Base-by-base conservation (phyloP, 1,140 invertebrate genomes). In the Popillia japonica region DNA sequence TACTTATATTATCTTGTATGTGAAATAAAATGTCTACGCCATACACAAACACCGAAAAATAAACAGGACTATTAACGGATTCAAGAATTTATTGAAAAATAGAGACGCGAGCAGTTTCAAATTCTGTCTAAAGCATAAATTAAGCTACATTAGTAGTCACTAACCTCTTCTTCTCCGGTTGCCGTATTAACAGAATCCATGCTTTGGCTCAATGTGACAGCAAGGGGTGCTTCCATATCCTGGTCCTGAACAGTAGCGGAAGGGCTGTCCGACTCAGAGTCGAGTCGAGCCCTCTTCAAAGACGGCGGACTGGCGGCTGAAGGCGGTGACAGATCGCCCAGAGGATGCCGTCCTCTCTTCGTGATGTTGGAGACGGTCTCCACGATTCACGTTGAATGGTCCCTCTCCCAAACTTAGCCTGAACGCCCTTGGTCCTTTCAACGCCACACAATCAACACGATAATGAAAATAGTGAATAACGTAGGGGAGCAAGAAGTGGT, bases 171-270 rank as follows among this genome's bases (percentile, higher is more conserved):
- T 90, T 96, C 95, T 87, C 94, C 94, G 85, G 94, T 94, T 84
- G 93, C 94, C 81, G 95, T 96, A 89, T 96, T 96, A 87, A 96
- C 95, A 83, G 95, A 96, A 90, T 96, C 95, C 94, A 96, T 96
- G 89, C 94, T 96, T 89, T 96, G 95, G 80, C 91, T 92, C 79
- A 93, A 88, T 82, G 91, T 90, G 81, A 90, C 90, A 82, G 91
- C 89, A 85, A 91, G 89, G 84, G 86, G 89, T 86, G 88, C 88
- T 85, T 87, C 86, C 86, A 87, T 87, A 80, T 84, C 82, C 81
- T 85, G 82, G 73, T 83, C 79, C 27, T 68, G 61, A 80, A 82
- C 80, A 81, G 83, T 82, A 82, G 80, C 80, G 80, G 78, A 78
- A 85, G 86, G 79, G 85, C 85, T 85, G 86, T 86, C 85, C 75